Base-by-base conservation (phyloP, 1,140 invertebrate genomes). In the Cydia fagiglandana region DNA sequence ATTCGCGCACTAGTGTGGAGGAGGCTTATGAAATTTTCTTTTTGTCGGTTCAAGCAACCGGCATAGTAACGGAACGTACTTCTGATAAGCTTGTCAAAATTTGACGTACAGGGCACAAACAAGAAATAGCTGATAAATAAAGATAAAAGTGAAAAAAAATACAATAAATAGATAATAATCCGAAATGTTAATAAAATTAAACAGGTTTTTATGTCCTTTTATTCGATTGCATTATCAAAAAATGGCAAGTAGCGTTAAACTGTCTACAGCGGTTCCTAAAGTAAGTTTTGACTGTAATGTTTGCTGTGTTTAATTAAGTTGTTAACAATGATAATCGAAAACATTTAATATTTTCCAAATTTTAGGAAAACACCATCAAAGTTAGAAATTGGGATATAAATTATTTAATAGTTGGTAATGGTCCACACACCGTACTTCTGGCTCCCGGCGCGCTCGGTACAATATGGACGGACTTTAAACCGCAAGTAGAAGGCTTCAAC, bases 381-480 rank as follows among this genome's bases (percentile, higher is more conserved):
- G 94, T 97, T 0, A 93, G 94, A 75, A 94, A 94, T 12, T 80
- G 89, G 30, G 90, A 94, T 74, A 94, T 94, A 64, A 97, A 97
- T 88, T 97, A 96, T 92, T 91, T 96, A 6, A 95, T 94, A 88
- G 93, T 94, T 68, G 97, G 97, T 7, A 93, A 84, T 81, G 97
- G 97, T 5, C 79, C 94, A 0, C 94, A 96, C 82, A 94, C 94
- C 74, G 80, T 98, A 0, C 85, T 98, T 2, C 94, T 96, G 53
- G 93, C 97, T 81, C 97, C 97, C 4, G 97, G 97, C 73, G 96
- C 96, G 0, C 85, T 97, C 53, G 97, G 95, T 34, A 95, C 94
- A 12, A 96, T 96, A 53, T 97, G 95, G 95, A 97, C 96, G 1
- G 96, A 98, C 86, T 98, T 97, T 83, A 95, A 94, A 78, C 96